A percentile compares a stretch with the other conserved stretches of the same genome.
These are phyloP conservation scores for Anoplophora glabripennis DNA, from an alignment of 1,140 invertebrate genomes.

Conservation along the genomic window DNA sequence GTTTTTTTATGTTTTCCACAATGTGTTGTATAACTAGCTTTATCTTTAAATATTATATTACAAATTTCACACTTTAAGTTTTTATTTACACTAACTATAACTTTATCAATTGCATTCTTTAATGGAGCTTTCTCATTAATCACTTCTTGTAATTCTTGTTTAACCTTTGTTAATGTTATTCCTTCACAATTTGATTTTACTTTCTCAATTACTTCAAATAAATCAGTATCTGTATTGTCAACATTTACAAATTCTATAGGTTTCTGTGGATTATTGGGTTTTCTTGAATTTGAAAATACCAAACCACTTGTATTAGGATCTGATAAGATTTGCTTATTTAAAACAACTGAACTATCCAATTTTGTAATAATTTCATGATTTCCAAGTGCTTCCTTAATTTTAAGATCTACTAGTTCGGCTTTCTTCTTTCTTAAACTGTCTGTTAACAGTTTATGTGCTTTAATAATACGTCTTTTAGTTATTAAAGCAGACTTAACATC, in stretches of 20 bases:
- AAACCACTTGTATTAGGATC: too few species aligned
- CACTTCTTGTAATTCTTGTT: slow-evolving; percentile 5
- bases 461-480: slow-evolving; percentile 26
- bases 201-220: not conserved
- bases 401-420: too few species aligned
- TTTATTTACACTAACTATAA: slow-evolving; percentile 4
- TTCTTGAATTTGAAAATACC: too few species aligned
- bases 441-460: slow-evolving; percentile 20
- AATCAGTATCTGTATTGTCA: not conserved
- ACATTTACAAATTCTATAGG: not conserved
- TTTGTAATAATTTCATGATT: too few species aligned
- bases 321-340: too few species aligned
- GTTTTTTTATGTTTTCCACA: slow-evolving; percentile 29
- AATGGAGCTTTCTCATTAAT: not conserved
- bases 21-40: slow-evolving; percentile 23
- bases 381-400: too few species aligned
- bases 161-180: slow-evolving; percentile 12
- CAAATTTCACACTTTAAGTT: slow-evolving; percentile 16
- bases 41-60: slow-evolving; percentile 21
- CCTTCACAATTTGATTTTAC: slow-evolving; percentile 15
- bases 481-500: slow-evolving; percentile 29
- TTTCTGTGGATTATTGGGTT: too few species aligned
- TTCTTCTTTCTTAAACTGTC: not conserved
- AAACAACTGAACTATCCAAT: too few species aligned
- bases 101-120: slow-evolving; percentile 5